phyloP scores from a whole-genome alignment of 2,113 vertebrate genomes.

The Gambusia holbrooki region DNA sequence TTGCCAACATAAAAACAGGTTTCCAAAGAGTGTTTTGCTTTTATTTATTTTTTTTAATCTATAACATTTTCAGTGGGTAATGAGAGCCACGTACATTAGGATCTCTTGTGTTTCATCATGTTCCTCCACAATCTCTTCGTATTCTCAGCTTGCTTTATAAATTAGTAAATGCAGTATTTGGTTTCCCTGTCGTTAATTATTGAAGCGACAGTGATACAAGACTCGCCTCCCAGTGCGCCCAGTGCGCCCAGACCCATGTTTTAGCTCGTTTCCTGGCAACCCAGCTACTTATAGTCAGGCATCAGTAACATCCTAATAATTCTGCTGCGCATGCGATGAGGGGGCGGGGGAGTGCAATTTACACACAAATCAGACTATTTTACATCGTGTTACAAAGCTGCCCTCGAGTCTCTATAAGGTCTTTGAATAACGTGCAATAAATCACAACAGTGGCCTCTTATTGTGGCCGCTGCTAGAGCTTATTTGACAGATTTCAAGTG shows the following conservation, averaged over 20 bases:
- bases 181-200: constrained; percentile 83
- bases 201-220: constrained; percentile 83
- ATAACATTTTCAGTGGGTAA: constrained; percentile 45
- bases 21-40: constrained; percentile 34
- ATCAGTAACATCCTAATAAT: constrained; percentile 84
- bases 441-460: constrained; percentile 39
- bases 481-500: constrained; percentile 36
- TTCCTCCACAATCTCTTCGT: constrained; percentile 19
- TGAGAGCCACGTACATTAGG: constrained; percentile 41
- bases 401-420: constrained; percentile 46
- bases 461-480: constrained; percentile 20
- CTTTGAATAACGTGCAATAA: constrained; percentile 51
- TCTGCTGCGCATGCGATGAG: constrained; percentile 73
- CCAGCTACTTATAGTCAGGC: constrained; percentile 80
- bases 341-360: constrained; percentile 72
- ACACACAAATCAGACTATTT: constrained; percentile 78
- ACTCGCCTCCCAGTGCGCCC: constrained; percentile 78
- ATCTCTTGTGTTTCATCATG: constrained; percentile 54
- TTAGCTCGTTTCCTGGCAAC: constrained; percentile 84
- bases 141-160: constrained; percentile 74
- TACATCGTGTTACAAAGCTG: constrained; percentile 67
- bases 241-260: constrained; percentile 75
- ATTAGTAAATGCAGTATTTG: constrained; percentile 83
- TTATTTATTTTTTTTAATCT: background rate
- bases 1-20: constrained; percentile 35